Conservation (phyloP, 2,888 invertebrate genomes). For the Epinotia ramella region DNA sequence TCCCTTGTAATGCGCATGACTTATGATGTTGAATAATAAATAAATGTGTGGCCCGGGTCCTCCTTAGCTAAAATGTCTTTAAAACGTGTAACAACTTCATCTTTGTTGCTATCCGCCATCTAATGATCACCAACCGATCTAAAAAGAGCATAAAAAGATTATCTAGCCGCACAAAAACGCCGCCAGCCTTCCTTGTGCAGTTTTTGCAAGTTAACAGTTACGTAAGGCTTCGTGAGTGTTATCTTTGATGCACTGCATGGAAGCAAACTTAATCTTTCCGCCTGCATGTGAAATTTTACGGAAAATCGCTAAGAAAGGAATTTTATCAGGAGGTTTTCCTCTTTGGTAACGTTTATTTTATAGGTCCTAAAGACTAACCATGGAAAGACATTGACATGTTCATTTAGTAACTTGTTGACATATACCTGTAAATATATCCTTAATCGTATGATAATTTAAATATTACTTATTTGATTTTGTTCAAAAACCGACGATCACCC, state of each 20-base stretch:
- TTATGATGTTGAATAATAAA: no score
- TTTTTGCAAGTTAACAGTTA: slow-evolving; percentile 47
- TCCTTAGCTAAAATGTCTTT: no score
- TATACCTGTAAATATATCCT: no score
- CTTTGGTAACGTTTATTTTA: no score
- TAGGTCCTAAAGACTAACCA: no score
- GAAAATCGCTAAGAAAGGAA: background rate
- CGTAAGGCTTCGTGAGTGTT: slow-evolving; percentile 61
- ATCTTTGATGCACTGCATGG: slow-evolving; percentile 57
- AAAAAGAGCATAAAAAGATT: slow-evolving; percentile 20
- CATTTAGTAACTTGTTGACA: no score
- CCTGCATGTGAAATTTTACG: slow-evolving; percentile 28
- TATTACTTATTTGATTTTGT: no score
- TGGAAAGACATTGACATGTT: no score
- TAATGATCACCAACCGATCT: slow-evolving; percentile 14
- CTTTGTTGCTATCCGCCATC: background rate
- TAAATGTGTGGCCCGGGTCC: no score
- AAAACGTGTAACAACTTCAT: background rate
- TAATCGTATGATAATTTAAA: no score
- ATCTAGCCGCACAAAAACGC: slow-evolving; percentile 12
- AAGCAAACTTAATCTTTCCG: slow-evolving; percentile 52
- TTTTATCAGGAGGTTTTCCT: background rate
- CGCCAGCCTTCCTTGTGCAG: slow-evolving; percentile 12
- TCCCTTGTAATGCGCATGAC: no score
- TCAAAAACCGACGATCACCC: no score